phyloP scores from a whole-genome alignment of 2,888 invertebrate genomes.

The Drosophila anomalata region DNA sequence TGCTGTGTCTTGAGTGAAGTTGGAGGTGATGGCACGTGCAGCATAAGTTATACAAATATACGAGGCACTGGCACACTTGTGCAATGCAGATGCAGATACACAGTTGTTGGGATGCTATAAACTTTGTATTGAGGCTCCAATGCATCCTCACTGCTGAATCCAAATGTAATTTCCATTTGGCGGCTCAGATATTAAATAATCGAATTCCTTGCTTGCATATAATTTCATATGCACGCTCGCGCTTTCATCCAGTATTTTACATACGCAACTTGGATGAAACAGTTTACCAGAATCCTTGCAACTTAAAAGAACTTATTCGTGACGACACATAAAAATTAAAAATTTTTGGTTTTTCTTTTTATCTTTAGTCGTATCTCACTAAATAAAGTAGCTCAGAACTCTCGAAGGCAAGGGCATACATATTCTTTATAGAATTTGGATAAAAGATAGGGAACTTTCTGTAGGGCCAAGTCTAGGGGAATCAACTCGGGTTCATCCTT shows the following conservation, averaged over 20 bases:
- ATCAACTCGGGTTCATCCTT: constrained; percentile 9
- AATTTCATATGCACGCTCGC: constrained; percentile 35
- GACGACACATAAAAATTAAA: no score
- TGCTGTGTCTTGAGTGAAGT: constrained; percentile 50
- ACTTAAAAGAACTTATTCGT: no score
- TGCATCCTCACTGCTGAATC: constrained; percentile 19
- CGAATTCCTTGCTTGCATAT: constrained; percentile 33
- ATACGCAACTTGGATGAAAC: constrained; percentile 1
- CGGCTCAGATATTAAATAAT: constrained; percentile 35
- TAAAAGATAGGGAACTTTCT: neutral
- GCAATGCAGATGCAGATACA: constrained; percentile 13
- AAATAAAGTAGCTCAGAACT: neutral
- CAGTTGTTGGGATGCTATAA: constrained; percentile 17
- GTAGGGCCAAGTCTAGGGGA: neutral
- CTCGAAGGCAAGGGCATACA: constrained; percentile 4
- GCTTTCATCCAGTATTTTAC: constrained; percentile 37
- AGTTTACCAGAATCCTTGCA: constrained; percentile 1
- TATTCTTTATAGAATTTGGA: constrained; percentile 21
- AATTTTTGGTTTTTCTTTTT: no score
- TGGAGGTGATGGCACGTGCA: constrained; percentile 13
- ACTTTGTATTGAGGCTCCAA: constrained; percentile 6
- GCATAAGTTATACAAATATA: constrained; percentile 39
- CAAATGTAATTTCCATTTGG: constrained; percentile 11
- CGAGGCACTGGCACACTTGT: constrained; percentile 6
- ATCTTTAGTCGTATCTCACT: no score